Conservation (phyloP, 2,888 invertebrate species). For the Rotaria magnacalcarata region DNA sequence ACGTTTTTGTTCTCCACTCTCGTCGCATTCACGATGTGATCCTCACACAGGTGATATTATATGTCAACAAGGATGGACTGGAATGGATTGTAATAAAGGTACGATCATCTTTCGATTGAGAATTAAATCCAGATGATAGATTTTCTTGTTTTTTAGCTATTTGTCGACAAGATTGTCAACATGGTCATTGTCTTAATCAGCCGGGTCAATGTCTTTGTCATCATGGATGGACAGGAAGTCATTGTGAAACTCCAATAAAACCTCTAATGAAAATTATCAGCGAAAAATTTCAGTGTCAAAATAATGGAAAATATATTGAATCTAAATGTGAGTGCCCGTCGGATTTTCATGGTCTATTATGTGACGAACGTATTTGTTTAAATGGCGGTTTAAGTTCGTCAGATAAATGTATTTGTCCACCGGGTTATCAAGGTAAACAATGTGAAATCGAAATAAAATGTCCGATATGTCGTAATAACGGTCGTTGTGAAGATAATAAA, state of each 20-base stretch:
- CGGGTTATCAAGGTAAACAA: background rate
- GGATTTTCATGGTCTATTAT: background rate
- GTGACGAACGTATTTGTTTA: slow-evolving; percentile 31
- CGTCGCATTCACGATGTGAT: background rate
- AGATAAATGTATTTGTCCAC: slow-evolving; percentile 15
- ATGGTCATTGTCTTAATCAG: slow-evolving; percentile 9
- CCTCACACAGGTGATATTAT: slow-evolving; percentile 3
- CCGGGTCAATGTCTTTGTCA: slow-evolving; percentile 21
- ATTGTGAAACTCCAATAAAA: background rate
- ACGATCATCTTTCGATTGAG: background rate
- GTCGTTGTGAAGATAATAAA: background rate
- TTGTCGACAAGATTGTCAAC: background rate
- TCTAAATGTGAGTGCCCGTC: background rate
- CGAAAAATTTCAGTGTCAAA: background rate
- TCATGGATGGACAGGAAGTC: background rate
- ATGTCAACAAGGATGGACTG: slow-evolving; percentile 33
- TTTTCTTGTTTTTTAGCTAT: slow-evolving; percentile 1
- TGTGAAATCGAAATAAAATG: slow-evolving; percentile 16
- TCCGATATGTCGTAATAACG: slow-evolving; percentile 4
- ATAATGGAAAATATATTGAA: background rate
- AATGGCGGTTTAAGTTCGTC: background rate
- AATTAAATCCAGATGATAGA: background rate
- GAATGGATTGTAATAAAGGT: slow-evolving; percentile 25
- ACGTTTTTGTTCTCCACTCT: slow-evolving; percentile 9
- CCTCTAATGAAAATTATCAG: background rate